phyloP scores from a whole-genome alignment of 2,113 vertebrate species.

The Perognathus longimembris region DNA sequence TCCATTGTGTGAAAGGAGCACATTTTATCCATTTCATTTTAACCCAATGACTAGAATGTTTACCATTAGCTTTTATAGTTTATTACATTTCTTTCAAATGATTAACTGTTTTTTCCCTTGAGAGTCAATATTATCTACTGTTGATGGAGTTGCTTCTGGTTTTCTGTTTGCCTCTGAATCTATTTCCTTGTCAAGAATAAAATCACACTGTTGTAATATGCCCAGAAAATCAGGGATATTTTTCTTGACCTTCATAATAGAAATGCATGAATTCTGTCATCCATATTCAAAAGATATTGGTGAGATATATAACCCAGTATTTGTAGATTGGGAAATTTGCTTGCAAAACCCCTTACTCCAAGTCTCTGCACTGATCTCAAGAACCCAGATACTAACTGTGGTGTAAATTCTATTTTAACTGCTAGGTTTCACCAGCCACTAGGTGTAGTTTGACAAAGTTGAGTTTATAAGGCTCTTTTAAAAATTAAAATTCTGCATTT shows the following conservation, averaged over 20 bases:
- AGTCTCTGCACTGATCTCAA: not conserved
- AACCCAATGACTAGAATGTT: not conserved
- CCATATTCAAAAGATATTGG: not conserved
- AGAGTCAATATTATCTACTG: not conserved
- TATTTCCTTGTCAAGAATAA: not conserved
- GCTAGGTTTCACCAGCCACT: not conserved
- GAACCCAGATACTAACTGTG: not conserved
- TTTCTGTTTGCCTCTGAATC: not conserved
- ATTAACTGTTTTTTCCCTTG: not conserved
- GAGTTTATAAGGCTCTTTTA: too few relatives aligned
- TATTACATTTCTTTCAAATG: not conserved
- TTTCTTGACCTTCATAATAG: not conserved
- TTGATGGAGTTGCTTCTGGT: not conserved
- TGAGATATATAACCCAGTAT: accelerated
- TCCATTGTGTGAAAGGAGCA: not conserved
- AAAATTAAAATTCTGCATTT: too few relatives aligned
- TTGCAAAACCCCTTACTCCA: not conserved
- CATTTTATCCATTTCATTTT: not conserved
- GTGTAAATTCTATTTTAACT: not conserved
- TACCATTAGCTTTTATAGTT: not conserved
- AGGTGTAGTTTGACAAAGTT: not conserved
- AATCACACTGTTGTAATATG: not conserved
- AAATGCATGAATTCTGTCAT: not conserved
- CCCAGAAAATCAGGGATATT: not conserved
- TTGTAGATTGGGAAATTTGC: not conserved